Evolutionary conservation across 2,797 vertebrate genomes (phyloP).

Genomic region (Microhierax caerulescens): DNA sequence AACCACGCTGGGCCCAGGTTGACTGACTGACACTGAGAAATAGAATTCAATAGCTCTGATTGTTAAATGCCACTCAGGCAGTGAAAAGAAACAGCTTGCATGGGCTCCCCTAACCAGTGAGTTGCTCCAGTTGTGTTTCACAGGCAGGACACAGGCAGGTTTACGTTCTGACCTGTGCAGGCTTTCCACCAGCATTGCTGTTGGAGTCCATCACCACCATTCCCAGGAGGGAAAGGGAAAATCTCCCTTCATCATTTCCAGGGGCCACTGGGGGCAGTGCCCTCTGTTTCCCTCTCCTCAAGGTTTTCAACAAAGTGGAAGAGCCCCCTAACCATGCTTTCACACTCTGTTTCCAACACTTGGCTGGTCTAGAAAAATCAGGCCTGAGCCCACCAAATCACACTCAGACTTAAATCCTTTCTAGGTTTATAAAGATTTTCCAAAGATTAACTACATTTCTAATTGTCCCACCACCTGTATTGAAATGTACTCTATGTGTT

Average conservation of each 20-base stretch:
- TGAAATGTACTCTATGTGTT: slow-evolving; percentile 54
- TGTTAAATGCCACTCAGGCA: slow-evolving; percentile 8
- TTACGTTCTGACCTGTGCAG: neutral
- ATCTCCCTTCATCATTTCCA: neutral
- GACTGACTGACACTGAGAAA: neutral
- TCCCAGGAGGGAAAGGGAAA: neutral
- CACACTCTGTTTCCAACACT: neutral
- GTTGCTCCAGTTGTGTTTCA: neutral
- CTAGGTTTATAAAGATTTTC: slow-evolving; percentile 50
- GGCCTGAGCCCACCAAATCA: neutral
- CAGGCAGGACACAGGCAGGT: neutral
- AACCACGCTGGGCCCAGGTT: neutral
- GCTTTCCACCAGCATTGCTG: neutral
- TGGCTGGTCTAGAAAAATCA: neutral
- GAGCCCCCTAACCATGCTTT: neutral
- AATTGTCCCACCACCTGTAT: slow-evolving; percentile 45
- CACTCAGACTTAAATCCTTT: slow-evolving; percentile 39
- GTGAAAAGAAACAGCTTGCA: neutral
- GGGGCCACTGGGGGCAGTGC: neutral
- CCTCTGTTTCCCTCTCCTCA: neutral
- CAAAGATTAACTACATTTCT: slow-evolving; percentile 56
- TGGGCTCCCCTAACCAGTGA: neutral
- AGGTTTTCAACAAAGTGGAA: neutral
- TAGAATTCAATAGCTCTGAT: neutral
- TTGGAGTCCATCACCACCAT: neutral